A percentile compares a stretch with the other conserved stretches of the same genome.
These are phyloP conservation scores for Elymnias hypermnestra DNA, from an alignment of 1,140 invertebrate species.

Conservation along the genomic window DNA sequence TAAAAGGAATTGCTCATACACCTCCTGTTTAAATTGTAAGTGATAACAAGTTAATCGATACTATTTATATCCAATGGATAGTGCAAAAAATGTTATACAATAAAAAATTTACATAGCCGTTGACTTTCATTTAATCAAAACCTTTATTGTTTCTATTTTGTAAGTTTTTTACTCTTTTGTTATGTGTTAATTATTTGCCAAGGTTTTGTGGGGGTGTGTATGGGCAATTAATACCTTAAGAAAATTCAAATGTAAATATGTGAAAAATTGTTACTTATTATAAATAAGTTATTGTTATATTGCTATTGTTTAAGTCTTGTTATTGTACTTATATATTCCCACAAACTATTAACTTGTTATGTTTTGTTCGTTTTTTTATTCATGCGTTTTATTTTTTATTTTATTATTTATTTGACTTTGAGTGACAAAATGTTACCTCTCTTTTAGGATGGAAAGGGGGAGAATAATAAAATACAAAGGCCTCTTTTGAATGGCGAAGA, in stretches of 20 bases:
- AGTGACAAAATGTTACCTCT: constrained; percentile 32
- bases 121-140: constrained; percentile 66
- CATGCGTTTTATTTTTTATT: constrained; percentile 29
- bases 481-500: constrained; percentile 60
- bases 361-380: constrained; percentile 26
- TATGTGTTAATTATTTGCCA: constrained; percentile 38
- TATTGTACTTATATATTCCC: constrained; percentile 63
- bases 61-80: constrained; percentile 46
- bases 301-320: constrained; percentile 17
- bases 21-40: constrained; percentile 53
- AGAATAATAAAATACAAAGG: constrained; percentile 52
- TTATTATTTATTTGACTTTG: constrained; percentile 24
- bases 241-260: constrained; percentile 8
- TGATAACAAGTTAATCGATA: constrained; percentile 43
- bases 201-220: constrained; percentile 65
- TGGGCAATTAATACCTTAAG: constrained; percentile 43
- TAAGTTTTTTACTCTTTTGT: constrained; percentile 51
- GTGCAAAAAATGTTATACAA: constrained; percentile 58
- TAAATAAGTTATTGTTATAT: constrained; percentile 21
- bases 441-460: constrained; percentile 58
- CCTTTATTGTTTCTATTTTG: constrained; percentile 60
- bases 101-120: constrained; percentile 54
- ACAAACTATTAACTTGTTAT: constrained; percentile 46
- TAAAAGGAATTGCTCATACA: constrained; percentile 72
- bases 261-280: constrained; percentile 7